These are phyloP conservation scores for Rhagonycha lutea DNA, from an alignment of 2,888 invertebrate species.

Conservation along the genomic window DNA sequence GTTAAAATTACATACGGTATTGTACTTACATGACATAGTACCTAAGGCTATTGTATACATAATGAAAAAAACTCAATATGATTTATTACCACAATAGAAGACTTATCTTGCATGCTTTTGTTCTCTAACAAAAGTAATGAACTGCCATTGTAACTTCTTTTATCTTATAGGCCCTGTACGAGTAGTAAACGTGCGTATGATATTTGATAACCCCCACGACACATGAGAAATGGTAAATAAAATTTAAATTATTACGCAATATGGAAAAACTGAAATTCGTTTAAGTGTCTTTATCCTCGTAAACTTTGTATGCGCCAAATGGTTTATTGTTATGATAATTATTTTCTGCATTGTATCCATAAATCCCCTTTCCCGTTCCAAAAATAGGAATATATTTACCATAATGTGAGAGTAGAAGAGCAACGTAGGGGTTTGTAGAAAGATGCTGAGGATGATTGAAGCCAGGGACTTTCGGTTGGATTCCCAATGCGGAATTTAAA, in stretches of 20 bases:
- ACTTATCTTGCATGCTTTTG: constrained; percentile 39
- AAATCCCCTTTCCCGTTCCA: constrained; percentile 57
- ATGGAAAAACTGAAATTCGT: neutral
- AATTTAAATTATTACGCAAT: constrained; percentile 4
- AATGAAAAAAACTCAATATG: constrained; percentile 37
- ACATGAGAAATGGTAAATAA: neutral
- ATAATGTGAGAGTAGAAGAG: constrained; percentile 66
- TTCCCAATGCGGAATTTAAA: constrained; percentile 43
- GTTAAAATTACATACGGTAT: constrained; percentile 36
- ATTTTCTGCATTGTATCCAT: constrained; percentile 66
- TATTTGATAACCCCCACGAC: constrained; percentile 3
- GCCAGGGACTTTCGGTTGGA: constrained; percentile 43
- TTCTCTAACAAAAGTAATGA: constrained; percentile 39
- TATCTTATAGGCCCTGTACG: constrained; percentile 16
- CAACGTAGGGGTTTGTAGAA: constrained; percentile 63
- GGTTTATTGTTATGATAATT: constrained; percentile 70
- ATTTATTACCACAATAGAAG: constrained; percentile 41
- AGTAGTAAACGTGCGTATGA: constrained; percentile 24
- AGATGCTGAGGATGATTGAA: constrained; percentile 63
- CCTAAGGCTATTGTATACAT: constrained; percentile 30
- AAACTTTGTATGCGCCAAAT: constrained; percentile 64
- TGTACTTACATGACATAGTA: constrained; percentile 30
- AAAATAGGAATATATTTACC: constrained; percentile 61
- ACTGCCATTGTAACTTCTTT: constrained; percentile 28
- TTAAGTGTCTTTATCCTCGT: constrained; percentile 45